These are phyloP conservation scores for Galbula dea DNA, from an alignment of 2,113 vertebrate genomes.

Conservation along the genomic window DNA sequence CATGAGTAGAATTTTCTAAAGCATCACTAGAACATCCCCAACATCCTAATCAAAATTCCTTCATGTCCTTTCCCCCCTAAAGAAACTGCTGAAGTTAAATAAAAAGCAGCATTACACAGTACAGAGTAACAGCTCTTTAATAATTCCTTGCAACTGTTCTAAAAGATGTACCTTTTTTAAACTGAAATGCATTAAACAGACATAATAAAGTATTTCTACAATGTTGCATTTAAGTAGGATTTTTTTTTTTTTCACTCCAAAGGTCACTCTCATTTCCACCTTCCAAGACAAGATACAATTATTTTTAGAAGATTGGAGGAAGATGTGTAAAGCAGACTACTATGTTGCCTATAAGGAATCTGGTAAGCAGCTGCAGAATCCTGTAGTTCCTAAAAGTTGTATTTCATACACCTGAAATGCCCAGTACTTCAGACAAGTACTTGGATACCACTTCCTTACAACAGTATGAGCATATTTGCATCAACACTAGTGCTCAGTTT, in stretches of 20 bases:
- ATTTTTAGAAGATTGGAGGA: background rate
- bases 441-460: background rate
- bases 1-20: background rate
- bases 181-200: background rate
- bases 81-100: background rate
- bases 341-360: background rate
- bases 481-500: background rate
- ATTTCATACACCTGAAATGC: background rate
- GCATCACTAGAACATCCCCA: background rate
- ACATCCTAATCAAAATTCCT: background rate
- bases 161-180: background rate
- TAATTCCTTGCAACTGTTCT: background rate
- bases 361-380: background rate
- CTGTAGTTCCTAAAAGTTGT: accelerated
- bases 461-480: background rate
- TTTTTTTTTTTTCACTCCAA: background rate
- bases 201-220: background rate
- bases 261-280: background rate
- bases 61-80: background rate
- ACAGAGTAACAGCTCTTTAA: background rate
- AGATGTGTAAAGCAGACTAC: background rate
- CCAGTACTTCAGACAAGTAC: background rate
- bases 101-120: background rate
- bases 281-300: background rate
- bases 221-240: background rate